Conservation (phyloP, 2,113 vertebrate genomes). For the Myiozetetes cayanensis region DNA sequence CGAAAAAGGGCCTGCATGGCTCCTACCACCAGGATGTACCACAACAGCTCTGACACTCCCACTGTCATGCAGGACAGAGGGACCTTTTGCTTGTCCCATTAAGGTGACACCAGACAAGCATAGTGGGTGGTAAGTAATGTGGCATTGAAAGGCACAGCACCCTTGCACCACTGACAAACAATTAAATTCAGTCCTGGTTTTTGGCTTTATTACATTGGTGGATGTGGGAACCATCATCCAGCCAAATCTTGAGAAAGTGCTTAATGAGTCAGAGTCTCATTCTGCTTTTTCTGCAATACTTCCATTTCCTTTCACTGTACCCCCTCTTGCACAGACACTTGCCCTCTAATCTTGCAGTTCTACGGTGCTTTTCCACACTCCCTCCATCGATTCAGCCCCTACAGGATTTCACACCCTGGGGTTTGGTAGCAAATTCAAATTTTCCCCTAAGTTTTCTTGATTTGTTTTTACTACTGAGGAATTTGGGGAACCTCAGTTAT, state of each 20-base stretch:
- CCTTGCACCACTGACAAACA: not conserved
- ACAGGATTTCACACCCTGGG: not conserved
- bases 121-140: not conserved
- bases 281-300: not conserved
- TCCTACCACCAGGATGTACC: not conserved
- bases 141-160: not conserved
- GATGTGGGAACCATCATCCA: not conserved
- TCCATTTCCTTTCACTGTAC: not conserved
- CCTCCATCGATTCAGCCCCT: rapidly evolving
- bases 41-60: rapidly evolving
- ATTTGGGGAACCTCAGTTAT: not conserved
- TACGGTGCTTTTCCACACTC: not conserved
- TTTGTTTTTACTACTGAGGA: not conserved
- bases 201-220: not conserved
- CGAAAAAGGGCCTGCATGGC: not conserved
- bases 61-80: rapidly evolving
- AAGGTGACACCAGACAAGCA: not conserved
- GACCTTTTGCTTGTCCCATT: not conserved
- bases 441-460: not conserved
- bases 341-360: not conserved
- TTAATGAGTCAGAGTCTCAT: not conserved
- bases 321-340: not conserved
- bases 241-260: not conserved
- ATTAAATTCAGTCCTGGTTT: not conserved
- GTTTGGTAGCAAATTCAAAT: not conserved